phyloP scores from a whole-genome alignment of 2,113 vertebrate species.

The Rhabdomys dilectus region DNA sequence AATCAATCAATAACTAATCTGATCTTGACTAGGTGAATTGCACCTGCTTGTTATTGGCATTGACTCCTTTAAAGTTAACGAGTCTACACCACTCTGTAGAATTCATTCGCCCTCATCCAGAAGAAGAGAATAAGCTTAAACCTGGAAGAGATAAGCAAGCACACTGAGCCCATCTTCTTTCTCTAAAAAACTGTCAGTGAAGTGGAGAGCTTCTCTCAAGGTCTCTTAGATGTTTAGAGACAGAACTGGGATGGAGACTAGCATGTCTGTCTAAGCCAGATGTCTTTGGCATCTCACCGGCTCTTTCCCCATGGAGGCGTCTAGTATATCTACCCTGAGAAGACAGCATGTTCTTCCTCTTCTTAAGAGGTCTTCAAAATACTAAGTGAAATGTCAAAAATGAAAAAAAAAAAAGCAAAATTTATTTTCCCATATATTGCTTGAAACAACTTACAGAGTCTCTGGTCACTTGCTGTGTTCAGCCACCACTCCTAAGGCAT shows the following conservation, averaged over 20 bases:
- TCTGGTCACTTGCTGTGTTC: not conserved
- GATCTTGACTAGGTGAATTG: not conserved
- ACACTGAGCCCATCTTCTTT: not conserved
- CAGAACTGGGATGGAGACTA: not conserved
- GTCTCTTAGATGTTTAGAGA: not conserved
- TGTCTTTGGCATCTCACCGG: not conserved
- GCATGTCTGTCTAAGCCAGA: not conserved
- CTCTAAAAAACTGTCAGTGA: not conserved
- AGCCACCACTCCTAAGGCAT: constrained; percentile 23
- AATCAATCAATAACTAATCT: not conserved
- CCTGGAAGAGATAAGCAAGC: not conserved
- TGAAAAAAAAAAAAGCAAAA: constrained; percentile 39
- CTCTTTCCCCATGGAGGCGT: not conserved
- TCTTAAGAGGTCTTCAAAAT: constrained; percentile 7
- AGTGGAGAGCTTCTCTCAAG: not conserved
- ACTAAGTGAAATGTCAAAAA: constrained; percentile 53
- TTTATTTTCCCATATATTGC: constrained; percentile 17
- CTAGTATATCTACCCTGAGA: not conserved
- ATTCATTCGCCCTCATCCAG: not conserved
- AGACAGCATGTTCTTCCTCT: not conserved
- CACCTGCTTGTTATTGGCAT: not conserved
- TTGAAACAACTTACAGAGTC: constrained; percentile 8
- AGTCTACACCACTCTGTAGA: not conserved
- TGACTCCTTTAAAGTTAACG: not conserved
- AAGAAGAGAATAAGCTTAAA: not conserved